Base-by-base conservation (phyloP, 2,888 invertebrate genomes). In the Catocala sponsa region DNA sequence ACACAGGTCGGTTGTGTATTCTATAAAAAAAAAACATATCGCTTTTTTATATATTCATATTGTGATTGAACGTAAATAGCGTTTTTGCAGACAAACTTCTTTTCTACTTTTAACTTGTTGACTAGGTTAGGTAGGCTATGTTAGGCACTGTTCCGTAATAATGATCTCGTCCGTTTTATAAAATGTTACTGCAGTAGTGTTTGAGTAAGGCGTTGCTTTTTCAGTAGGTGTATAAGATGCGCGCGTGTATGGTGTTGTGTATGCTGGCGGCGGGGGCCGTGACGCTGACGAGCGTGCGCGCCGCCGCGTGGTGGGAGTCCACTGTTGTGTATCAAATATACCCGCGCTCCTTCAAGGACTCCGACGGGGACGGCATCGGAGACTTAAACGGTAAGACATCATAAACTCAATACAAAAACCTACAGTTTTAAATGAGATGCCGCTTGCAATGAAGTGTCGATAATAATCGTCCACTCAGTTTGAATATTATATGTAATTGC, bases 301-400 rank as follows among this genome's bases (percentile, higher is more conserved):
- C 42, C 13, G 59, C 32, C 10, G 53, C 48, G 2, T 98, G 98
- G 98, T 97, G 97, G 96, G 95, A 97, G 80, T 96, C 95, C n/a
- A 95, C 96, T 0, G 94, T 96, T 5, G 93, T 97, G 65, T 98
- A 98, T 87, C 97, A 98, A 88, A 96, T 97, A 58, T 97, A 97
- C 82, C 96, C 97, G 0, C 94, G 96, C 63, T 97, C 97, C 0
- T 98, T 96, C 90, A 95, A 95, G 81, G 98, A 98, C 85, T 95
- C 95, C 62, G 86, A 97, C 80, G 96, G 95, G 0, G 97, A 97
- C 81, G 98, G 98, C 0, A 89, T 96, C 9, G 98, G 98, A 4
- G 98, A 98, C 89, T 84, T 98, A 7, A 95, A 95, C 81, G 98
- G 97, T 95, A 77, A 59, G 50, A 6, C 5, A 4, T 38, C 6